These are phyloP conservation scores for Opisthograptis luteolata DNA, from an alignment of 2,888 invertebrate species.

Conservation along the genomic window DNA sequence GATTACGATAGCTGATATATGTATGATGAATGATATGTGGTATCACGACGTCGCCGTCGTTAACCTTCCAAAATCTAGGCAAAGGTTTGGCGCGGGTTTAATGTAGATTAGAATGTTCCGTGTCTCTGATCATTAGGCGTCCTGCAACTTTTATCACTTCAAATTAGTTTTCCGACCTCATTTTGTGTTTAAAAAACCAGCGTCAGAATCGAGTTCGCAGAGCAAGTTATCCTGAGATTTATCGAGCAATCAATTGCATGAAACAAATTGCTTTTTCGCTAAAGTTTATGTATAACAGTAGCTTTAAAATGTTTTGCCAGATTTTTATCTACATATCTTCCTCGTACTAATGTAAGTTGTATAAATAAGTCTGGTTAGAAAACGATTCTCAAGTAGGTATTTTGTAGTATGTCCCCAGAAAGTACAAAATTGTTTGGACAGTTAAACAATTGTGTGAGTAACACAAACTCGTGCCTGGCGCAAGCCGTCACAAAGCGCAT, in stretches of 20 bases:
- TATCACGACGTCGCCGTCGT: slow-evolving; percentile 32
- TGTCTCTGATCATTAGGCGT: slow-evolving; percentile 57
- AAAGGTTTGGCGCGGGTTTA: slow-evolving; percentile 43
- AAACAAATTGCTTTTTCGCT: slow-evolving; percentile 51
- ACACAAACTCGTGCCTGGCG: slow-evolving; percentile 40
- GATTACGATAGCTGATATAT: neutral
- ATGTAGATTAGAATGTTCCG: slow-evolving; percentile 56
- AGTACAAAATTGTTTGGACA: slow-evolving; percentile 17
- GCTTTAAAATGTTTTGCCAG: slow-evolving; percentile 18
- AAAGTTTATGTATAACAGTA: slow-evolving; percentile 31
- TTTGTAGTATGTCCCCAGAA: neutral
- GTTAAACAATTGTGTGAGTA: slow-evolving; percentile 13
- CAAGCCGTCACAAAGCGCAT: slow-evolving; percentile 19
- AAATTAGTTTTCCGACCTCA: slow-evolving; percentile 49
- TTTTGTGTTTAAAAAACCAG: slow-evolving; percentile 53
- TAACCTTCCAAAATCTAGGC: slow-evolving; percentile 44
- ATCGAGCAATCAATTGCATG: slow-evolving; percentile 56
- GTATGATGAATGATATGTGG: slow-evolving; percentile 11
- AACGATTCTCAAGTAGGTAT: no score
- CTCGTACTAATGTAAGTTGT: no score
- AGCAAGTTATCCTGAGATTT: slow-evolving; percentile 52
- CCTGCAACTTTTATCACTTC: slow-evolving; percentile 62
- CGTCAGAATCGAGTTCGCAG: slow-evolving; percentile 43
- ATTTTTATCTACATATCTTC: slow-evolving; percentile 3
- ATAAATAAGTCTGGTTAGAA: no score